Conservation (phyloP, 2,113 vertebrate genomes). For the Xerus inauris region DNA sequence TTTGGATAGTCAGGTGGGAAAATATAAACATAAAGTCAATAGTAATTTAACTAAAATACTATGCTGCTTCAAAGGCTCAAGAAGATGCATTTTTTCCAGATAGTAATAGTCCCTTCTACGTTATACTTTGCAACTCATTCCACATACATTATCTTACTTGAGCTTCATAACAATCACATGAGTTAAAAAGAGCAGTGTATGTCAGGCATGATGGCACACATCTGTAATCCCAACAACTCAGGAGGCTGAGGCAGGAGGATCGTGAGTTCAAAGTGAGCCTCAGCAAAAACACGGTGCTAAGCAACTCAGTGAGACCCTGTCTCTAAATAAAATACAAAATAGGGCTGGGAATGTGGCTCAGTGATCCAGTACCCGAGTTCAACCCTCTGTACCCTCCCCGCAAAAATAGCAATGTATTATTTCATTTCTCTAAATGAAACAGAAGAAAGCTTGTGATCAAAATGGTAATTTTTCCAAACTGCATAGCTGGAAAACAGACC, state of each 20-base stretch:
- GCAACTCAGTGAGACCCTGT: too few relatives aligned
- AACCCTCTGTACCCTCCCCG: too few relatives aligned
- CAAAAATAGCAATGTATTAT: not conserved
- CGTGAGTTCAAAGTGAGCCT: too few relatives aligned
- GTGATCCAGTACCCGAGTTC: too few relatives aligned
- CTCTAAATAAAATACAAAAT: too few relatives aligned
- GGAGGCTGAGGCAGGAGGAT: too few relatives aligned
- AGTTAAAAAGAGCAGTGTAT: not conserved
- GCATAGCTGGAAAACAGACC: not conserved
- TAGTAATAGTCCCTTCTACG: slow-evolving; percentile 1
- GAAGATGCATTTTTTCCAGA: slow-evolving; percentile 20
- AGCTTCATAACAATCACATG: not conserved
- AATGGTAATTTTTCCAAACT: not conserved
- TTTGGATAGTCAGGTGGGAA: slow-evolving; percentile 50
- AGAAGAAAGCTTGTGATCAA: not conserved
- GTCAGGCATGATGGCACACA: too few relatives aligned
- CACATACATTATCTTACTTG: not conserved
- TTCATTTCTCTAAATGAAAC: slow-evolving; percentile 5
- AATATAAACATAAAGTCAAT: slow-evolving; percentile 51
- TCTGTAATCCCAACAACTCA: too few relatives aligned
- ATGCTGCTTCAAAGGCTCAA: not conserved
- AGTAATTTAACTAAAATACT: slow-evolving; percentile 32
- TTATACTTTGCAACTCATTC: not conserved
- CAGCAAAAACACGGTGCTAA: too few relatives aligned
- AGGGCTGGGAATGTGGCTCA: too few relatives aligned